These are phyloP conservation scores for Coenonympha glycerion DNA, from an alignment of 2,888 invertebrate genomes.

Conservation along the genomic window DNA sequence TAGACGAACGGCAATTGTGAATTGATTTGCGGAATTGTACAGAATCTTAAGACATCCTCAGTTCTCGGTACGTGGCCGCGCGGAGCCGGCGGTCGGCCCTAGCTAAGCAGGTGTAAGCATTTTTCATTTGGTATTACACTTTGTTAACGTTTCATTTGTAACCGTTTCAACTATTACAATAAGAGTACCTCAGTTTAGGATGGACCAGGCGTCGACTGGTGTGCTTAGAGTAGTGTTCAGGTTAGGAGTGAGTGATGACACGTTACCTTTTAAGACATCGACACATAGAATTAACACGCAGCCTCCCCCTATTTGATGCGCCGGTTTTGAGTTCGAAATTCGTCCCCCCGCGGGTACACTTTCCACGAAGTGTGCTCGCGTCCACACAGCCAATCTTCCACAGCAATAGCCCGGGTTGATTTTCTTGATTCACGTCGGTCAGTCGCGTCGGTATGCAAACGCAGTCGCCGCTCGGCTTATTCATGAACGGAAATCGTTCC, in stretches of 20 bases:
- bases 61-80: constrained; percentile 55
- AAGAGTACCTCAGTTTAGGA: constrained; percentile 74
- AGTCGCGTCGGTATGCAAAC: constrained; percentile 44
- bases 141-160: constrained; percentile 75
- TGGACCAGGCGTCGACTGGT: constrained; percentile 76
- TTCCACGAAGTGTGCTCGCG: constrained; percentile 32
- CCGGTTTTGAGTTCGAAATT: constrained; percentile 36
- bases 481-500: constrained; percentile 65
- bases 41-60: constrained; percentile 62
- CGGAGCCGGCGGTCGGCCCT: constrained; percentile 61
- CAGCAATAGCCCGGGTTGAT: constrained; percentile 66
- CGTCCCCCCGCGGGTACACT: constrained; percentile 27
- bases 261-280: constrained; percentile 59
- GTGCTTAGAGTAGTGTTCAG: constrained; percentile 59
- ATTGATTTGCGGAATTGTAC: constrained; percentile 67
- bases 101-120: constrained; percentile 74
- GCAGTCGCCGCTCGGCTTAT: constrained; percentile 74
- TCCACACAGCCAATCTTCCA: constrained; percentile 45
- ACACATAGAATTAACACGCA: constrained; percentile 61
- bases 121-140: constrained; percentile 71
- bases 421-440: constrained; percentile 57
- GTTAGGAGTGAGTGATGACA: constrained; percentile 62
- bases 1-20: constrained; percentile 56
- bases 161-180: constrained; percentile 73
- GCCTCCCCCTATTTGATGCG: constrained; percentile 47